Evolutionary conservation across 1,140 invertebrate genomes (phyloP).

Genomic region (Drosophila oshimai): DNA sequence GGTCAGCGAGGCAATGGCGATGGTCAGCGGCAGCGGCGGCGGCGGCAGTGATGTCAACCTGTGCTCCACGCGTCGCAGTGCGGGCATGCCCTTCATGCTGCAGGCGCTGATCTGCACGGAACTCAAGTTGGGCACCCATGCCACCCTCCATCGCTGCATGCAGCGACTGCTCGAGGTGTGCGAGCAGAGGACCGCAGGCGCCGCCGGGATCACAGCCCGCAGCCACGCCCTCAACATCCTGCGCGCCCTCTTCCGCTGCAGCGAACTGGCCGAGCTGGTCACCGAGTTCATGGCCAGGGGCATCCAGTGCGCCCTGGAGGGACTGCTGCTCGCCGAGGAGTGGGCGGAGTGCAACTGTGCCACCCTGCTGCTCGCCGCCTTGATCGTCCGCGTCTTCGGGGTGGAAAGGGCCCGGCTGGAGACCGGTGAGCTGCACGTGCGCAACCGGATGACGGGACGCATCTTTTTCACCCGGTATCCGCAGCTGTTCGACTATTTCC

Average conservation of each 20-base stretch:
- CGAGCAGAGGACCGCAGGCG: background rate
- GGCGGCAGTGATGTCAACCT: slow-evolving; percentile 3
- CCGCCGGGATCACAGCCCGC: slow-evolving; percentile 82
- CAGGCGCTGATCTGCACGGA: slow-evolving; percentile 90
- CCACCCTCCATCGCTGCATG: slow-evolving; percentile 87
- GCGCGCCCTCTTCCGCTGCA: slow-evolving; percentile 90
- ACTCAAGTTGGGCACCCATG: slow-evolving; percentile 84
- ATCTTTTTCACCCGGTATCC: slow-evolving; percentile 95
- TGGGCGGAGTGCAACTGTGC: slow-evolving; percentile 95
- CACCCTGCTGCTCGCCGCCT: slow-evolving; percentile 91
- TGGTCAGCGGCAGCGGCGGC: slow-evolving; percentile 8
- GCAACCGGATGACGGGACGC: slow-evolving; percentile 90
- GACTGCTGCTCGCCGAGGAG: slow-evolving; percentile 88
- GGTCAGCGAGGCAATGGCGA: slow-evolving; percentile 85
- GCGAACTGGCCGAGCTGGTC: slow-evolving; percentile 88
- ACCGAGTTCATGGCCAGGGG: slow-evolving; percentile 88
- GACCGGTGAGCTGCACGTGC: slow-evolving; percentile 87
- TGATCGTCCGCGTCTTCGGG: slow-evolving; percentile 95
- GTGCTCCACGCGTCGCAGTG: slow-evolving; percentile 93
- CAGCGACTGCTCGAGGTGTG: slow-evolving; percentile 84
- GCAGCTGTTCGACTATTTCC: slow-evolving; percentile 89
- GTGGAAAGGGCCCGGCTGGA: slow-evolving; percentile 89
- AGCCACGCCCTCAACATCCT: slow-evolving; percentile 94
- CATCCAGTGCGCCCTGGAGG: slow-evolving; percentile 88
- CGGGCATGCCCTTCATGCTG: slow-evolving; percentile 95